These are phyloP conservation scores for Trichonephila inaurata DNA, from an alignment of 1,140 invertebrate genomes.

Conservation along the genomic window DNA sequence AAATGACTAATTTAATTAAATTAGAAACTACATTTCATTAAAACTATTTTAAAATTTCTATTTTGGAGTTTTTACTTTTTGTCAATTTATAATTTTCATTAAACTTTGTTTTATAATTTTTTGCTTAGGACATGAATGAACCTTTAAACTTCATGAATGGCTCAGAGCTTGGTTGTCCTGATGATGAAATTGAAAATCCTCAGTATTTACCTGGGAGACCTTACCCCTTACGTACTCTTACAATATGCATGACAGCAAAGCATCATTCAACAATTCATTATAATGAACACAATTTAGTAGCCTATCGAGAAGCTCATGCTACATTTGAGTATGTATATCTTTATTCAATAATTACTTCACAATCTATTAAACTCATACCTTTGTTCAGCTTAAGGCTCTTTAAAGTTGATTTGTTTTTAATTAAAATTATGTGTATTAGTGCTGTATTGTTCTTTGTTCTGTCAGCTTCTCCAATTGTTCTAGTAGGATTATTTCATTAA, in stretches of 20 bases:
- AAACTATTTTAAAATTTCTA: neutral
- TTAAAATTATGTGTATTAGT: too few relatives aligned
- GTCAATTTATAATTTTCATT: neutral
- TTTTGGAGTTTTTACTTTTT: neutral
- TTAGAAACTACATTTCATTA: too few relatives aligned
- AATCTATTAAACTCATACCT: neutral
- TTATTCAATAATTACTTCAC: neutral
- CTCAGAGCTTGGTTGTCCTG: constrained; percentile 82
- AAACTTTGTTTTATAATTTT: neutral
- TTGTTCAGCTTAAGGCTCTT: neutral
- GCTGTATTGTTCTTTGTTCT: too few relatives aligned
- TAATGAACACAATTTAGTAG: constrained; percentile 92
- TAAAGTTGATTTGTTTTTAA: too few relatives aligned
- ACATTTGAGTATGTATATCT: constrained; percentile 86
- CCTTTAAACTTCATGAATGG: constrained; percentile 78
- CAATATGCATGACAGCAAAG: constrained; percentile 90
- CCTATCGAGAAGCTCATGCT: constrained; percentile 86
- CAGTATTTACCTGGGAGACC: constrained; percentile 85
- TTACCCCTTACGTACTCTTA: constrained; percentile 85
- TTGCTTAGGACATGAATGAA: constrained; percentile 78
- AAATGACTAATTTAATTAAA: neutral
- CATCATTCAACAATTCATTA: constrained; percentile 87
- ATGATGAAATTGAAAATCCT: constrained; percentile 85
- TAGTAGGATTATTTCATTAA: too few relatives aligned
- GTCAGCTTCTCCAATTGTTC: too few relatives aligned